Conservation (phyloP, 2,113 vertebrate species). For the Uria aalge region DNA sequence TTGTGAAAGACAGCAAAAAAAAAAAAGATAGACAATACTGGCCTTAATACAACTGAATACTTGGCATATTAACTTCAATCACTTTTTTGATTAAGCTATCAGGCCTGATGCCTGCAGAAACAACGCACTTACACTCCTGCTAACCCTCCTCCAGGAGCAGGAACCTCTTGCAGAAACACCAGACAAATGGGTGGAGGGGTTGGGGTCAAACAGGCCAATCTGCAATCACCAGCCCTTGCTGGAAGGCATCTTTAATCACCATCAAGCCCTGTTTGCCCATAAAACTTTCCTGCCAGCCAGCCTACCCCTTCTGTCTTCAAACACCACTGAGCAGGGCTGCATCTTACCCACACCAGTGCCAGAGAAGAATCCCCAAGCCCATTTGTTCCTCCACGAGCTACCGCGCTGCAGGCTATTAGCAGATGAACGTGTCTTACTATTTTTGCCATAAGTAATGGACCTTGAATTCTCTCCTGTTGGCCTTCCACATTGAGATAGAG, state of each 20-base stretch:
- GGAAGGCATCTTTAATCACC: not conserved
- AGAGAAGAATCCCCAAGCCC: not conserved
- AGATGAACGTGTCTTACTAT: not conserved
- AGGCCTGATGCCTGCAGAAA: not conserved
- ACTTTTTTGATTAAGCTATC: not conserved
- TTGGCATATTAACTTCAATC: not conserved
- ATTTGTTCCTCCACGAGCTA: not conserved
- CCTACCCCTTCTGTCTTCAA: not conserved
- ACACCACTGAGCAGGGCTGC: not conserved
- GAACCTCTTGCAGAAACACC: not conserved
- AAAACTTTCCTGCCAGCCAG: not conserved
- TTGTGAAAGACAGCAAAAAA: not conserved
- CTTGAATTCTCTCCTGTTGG: not conserved
- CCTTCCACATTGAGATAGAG: not conserved
- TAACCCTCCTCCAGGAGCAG: not conserved
- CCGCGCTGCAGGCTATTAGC: not conserved
- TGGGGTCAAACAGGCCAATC: not conserved
- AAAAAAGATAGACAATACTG: fast-evolving
- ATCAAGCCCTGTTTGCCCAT: not conserved
- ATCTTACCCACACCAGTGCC: not conserved
- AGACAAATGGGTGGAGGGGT: not conserved
- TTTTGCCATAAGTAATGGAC: not conserved
- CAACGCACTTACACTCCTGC: not conserved
- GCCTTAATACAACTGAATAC: not conserved
- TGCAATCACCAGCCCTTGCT: not conserved